These are phyloP conservation scores for Petrolisthes cinctipes DNA, from an alignment of 2,888 invertebrate genomes.

Conservation along the genomic window DNA sequence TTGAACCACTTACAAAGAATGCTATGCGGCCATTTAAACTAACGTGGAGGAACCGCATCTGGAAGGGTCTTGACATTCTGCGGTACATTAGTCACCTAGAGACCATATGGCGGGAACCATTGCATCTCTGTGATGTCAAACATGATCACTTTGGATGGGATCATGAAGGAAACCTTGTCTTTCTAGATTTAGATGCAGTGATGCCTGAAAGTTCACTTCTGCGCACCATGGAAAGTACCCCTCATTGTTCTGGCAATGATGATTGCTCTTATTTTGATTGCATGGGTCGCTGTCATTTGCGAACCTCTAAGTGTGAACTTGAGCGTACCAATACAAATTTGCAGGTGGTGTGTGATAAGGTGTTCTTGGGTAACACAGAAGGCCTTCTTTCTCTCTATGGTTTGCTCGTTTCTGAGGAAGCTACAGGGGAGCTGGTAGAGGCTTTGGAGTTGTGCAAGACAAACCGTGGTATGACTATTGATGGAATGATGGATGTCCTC, in stretches of 20 bases:
- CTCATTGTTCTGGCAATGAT: constrained; percentile 52
- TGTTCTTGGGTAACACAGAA: constrained; percentile 57
- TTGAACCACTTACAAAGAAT: constrained; percentile 53
- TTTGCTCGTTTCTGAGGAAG: constrained; percentile 44
- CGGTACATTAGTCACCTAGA: constrained; percentile 48
- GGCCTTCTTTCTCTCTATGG: constrained; percentile 46
- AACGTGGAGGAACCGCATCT: constrained; percentile 40
- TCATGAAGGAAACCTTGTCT: constrained; percentile 37
- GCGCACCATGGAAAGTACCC: constrained; percentile 45
- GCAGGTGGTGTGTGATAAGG: constrained; percentile 60
- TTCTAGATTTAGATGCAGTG: constrained; percentile 60
- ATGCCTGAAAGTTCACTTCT: constrained; percentile 50
- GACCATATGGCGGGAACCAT: constrained; percentile 43
- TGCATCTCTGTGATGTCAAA: constrained; percentile 64
- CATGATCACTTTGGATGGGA: constrained; percentile 64
- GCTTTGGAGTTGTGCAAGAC: constrained; percentile 58
- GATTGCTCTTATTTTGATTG: constrained; percentile 65
- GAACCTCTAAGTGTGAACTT: constrained; percentile 43
- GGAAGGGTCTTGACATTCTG: constrained; percentile 57
- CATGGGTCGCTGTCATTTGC: constrained; percentile 47
- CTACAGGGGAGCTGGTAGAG: constrained; percentile 39
- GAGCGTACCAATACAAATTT: constrained; percentile 58
- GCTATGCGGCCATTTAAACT: constrained; percentile 38
- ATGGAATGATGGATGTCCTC: constrained; percentile 51
- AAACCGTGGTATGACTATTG: constrained; percentile 61